phyloP scores from a whole-genome alignment of 2,888 invertebrate species.

The Branchipolynoe longqiensis region DNA sequence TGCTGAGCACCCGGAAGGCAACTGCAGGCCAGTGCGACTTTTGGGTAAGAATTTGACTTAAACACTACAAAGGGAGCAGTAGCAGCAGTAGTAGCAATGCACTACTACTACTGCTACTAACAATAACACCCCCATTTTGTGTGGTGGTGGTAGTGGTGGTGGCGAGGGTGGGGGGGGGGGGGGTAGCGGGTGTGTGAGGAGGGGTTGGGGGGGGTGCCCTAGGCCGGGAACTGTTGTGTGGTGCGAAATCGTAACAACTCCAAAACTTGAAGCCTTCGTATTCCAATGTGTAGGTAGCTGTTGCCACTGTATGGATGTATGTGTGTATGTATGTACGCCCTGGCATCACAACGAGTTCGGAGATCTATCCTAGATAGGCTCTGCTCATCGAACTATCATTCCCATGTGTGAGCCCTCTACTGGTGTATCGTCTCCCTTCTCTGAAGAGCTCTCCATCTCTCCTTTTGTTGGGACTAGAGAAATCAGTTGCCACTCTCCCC shows the following conservation, averaged over 20 bases:
- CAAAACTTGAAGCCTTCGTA: slow-evolving; percentile 56
- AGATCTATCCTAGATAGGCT: slow-evolving; percentile 48
- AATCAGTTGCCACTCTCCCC: slow-evolving; percentile 8
- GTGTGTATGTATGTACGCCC: no score
- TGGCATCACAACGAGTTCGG: not conserved
- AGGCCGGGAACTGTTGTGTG: slow-evolving; percentile 41
- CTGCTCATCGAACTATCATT: slow-evolving; percentile 9
- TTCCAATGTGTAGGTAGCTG: slow-evolving; percentile 29
- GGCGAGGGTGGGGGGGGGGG: no score
- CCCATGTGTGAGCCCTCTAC: not conserved
- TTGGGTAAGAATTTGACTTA: no score
- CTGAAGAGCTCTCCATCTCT: slow-evolving; percentile 46
- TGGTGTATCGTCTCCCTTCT: slow-evolving; percentile 19
- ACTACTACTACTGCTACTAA: no score
- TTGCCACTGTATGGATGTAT: not conserved
- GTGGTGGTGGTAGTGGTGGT: no score
- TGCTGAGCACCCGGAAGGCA: slow-evolving; percentile 24
- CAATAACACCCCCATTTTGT: slow-evolving; percentile 6
- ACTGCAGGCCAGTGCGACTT: slow-evolving; percentile 39
- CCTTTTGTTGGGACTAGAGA: slow-evolving; percentile 18
- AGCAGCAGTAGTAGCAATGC: no score
- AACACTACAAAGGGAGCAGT: no score
- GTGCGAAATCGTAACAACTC: slow-evolving; percentile 48
- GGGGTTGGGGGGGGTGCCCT: no score
- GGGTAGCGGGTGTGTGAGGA: no score